phyloP scores from a whole-genome alignment of 2,888 invertebrate genomes.

The Meandrusa payeni region DNA sequence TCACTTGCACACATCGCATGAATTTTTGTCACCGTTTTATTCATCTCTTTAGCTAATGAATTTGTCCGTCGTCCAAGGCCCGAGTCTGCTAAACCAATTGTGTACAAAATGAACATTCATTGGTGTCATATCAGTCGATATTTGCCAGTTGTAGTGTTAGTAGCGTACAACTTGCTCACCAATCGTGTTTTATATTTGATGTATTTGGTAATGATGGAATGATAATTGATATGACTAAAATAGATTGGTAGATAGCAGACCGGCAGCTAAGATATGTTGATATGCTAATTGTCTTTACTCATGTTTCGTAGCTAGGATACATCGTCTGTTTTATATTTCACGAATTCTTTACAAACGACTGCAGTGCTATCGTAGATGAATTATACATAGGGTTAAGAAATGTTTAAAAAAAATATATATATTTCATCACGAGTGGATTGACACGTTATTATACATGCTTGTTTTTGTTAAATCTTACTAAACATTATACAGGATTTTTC shows the following conservation, averaged over 20 bases:
- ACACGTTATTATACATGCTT: conserved; percentile 35
- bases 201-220: too few species aligned
- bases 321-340: conserved; percentile 23
- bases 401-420: conserved; percentile 31
- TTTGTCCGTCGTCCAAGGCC: conserved; percentile 11
- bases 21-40: conserved; percentile 9
- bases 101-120: too few species aligned
- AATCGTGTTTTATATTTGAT: too few species aligned
- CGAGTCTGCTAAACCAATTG: too few species aligned
- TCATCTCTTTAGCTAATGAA: conserved; percentile 3
- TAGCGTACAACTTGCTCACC: too few species aligned
- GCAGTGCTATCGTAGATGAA: conserved; percentile 31
- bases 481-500: conserved; percentile 39
- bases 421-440: conserved; percentile 36
- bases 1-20: conserved; percentile 12
- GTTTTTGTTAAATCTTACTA: conserved; percentile 38
- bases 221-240: too few species aligned
- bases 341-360: conserved; percentile 29
- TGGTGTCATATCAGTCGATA: too few species aligned
- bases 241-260: too few species aligned
- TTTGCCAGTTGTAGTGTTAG: too few species aligned
- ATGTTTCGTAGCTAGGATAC: too few species aligned
- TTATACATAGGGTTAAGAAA: conserved; percentile 32
- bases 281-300: too few species aligned
- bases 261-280: too few species aligned